Evolutionary conservation across 2,888 invertebrate species (phyloP), one percentile per base, ranked within the genome.

Genomic region (Villa cingulata): DNA sequence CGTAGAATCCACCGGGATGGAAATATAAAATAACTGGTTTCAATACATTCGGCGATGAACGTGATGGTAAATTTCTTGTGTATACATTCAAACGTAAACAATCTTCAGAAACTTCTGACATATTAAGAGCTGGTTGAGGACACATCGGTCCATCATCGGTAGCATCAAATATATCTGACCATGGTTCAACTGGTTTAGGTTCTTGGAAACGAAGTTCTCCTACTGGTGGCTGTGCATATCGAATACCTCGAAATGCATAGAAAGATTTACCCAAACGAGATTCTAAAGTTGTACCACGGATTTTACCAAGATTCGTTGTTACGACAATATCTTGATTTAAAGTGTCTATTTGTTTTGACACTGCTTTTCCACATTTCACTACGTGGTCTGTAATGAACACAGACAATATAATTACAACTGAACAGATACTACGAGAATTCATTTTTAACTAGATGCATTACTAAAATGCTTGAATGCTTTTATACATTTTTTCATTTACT

Each of bases 1-100:
- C 68, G 59, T 79, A 78, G 62, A 78, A 82, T n/a, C 74, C 80
- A 0, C 83, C 83, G 0, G 77, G 74, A 63, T 83, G 83, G 50
- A 84, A 73, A 62, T 72, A 80, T 1, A 83, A 74, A 6, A 84
- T 66, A 2, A 84, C 83, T 0, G 84, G 80, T 14, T 58, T 59
- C 0, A 60, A 52, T 53, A 65, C 62, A 37, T 59, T 59, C 5
- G 48, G 3, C 32, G 63, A 59, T 3, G 48, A 37, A 5, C 40
- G 46, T 0, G 27, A 48, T 41, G 66, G 66, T 34, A 68, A 43
- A 37, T 66, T 62, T 1, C 15, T 18, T 15, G 74, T 72, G 54
- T 77, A 78, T 38, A 78, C 72, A 55, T 78, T 78, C 9, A 78
- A 56, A 14, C 73, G 66, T 12, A 78, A 64, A 54, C 78, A 78